Base-by-base conservation (phyloP, 2,888 invertebrate genomes). In the Drosophila fulvimacula region DNA sequence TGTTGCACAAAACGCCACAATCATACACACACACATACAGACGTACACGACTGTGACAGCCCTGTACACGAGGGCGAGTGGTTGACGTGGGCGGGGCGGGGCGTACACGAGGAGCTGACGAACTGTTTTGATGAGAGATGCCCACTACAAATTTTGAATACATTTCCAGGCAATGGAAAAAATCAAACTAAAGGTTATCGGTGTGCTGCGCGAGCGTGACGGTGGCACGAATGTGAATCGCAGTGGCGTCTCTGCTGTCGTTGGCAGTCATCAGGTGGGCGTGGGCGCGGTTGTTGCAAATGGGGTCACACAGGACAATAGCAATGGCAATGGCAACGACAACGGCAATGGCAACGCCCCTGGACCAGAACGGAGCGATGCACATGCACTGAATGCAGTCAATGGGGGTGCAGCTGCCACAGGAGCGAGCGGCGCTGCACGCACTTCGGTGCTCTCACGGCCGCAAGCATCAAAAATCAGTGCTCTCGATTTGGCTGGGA, bases 171-270 rank as follows among this genome's bases (percentile, higher is more conserved):
- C 51, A 60, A 91, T 92, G 91, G 91, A 91, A 63, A 88, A 91
- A 84, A 76, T 90, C 61, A 92, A 92, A 89, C 78, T 90, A 53
- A 92, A 91, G 81, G 88, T 90, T 49, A 91, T 92, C 76, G 92
- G 92, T 34, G 91, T 92, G 69, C 83, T 92, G 63, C 91, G 91
- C 55, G 92, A 91, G 75, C 91, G 90, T 57, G 91, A 91, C 71
- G 78, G 78, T 64, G 68, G 79, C 69, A 77, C 86, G 64, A 90
- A 89, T 73, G 90, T 83, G 13, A 91, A 91, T 77, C 88, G 85
- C 70, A 90, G 83, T 59, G 71, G 68, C 56, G 83, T 66, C 74
- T 59, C 88, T 53, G 66, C 65, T 51, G 69, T 64, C 44, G 81
- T 71, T 56, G 79, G 83, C 59, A 73, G 73, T 76, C 80, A 80